Percentiles rank a stretch among this genome's conserved stretches.
Evolutionary conservation across 2,888 invertebrate genomes (phyloP).

Genomic region (Resseliella maxima): DNA sequence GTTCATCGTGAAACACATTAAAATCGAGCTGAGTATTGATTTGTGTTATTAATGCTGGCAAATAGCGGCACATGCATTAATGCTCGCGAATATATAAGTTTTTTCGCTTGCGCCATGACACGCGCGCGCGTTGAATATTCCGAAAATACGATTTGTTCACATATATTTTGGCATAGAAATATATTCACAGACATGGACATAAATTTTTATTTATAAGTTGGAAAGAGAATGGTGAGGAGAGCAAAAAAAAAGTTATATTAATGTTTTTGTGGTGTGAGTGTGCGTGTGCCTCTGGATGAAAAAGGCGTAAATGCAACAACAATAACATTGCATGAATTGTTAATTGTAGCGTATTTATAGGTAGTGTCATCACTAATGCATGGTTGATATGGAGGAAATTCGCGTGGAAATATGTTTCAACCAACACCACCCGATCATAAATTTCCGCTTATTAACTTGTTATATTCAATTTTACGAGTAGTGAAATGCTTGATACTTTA

Average conservation of each 20-base stretch:
- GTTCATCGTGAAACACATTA: conserved; percentile 54
- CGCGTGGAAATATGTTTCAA: conserved; percentile 20
- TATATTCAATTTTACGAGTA: conserved; percentile 39
- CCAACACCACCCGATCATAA: conserved; percentile 6
- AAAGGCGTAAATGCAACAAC: conserved; percentile 44
- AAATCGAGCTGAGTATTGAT: conserved; percentile 39
- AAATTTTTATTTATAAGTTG: conserved; percentile 54
- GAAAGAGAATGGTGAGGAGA: neutral
- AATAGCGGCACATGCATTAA: conserved; percentile 54
- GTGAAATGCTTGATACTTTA: conserved; percentile 36
- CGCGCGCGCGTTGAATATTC: neutral
- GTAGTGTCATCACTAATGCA: conserved; percentile 44
- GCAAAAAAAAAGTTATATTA: neutral
- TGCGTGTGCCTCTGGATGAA: neutral
- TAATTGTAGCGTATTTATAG: conserved; percentile 43
- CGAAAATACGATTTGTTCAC: conserved; percentile 14
- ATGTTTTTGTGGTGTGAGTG: conserved; percentile 24
- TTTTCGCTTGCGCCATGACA: neutral
- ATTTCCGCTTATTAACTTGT: conserved; percentile 53
- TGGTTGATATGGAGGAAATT: conserved; percentile 17
- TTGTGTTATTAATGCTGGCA: conserved; percentile 54
- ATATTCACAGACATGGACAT: conserved; percentile 40
- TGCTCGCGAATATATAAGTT: conserved; percentile 41
- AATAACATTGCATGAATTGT: conserved; percentile 32
- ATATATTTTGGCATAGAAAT: conserved; percentile 54